Conservation (phyloP, 2,888 invertebrate genomes). For the Melangyna quadrimaculata region DNA sequence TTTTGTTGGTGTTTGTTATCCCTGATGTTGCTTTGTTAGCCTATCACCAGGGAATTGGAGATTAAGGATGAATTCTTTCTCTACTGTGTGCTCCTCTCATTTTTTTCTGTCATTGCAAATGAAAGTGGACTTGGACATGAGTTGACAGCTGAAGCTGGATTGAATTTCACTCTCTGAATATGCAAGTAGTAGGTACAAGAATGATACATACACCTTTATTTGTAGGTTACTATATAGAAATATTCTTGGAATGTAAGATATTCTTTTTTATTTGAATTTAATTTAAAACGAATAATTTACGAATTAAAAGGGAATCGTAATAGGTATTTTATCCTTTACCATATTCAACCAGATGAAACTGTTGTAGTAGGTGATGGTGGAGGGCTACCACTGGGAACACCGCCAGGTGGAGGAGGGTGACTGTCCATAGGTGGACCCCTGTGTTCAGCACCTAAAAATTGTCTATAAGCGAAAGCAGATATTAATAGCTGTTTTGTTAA, state of each 20-base stretch:
- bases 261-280: conserved; percentile 64
- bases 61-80: conserved; percentile 68
- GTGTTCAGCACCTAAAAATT: neutral
- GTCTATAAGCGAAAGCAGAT: neutral
- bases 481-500: neutral
- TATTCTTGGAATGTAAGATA: conserved; percentile 32
- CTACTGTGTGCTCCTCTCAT: conserved; percentile 48
- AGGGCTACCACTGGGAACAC: neutral
- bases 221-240: neutral
- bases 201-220: conserved; percentile 35
- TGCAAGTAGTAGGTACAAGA: conserved; percentile 6
- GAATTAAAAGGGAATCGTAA: neutral
- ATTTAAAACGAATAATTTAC: conserved; percentile 43
- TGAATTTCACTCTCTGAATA: conserved; percentile 59
- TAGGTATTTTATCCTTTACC: neutral
- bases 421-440: neutral
- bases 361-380: conserved; percentile 27
- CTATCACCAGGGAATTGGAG: conserved; percentile 70
- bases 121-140: conserved; percentile 69
- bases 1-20: conserved; percentile 23
- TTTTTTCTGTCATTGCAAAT: conserved; percentile 68
- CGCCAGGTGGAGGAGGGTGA: neutral
- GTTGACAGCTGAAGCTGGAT: conserved; percentile 66
- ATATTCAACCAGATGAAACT: conserved; percentile 33
- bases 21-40: conserved; percentile 48